Evolutionary conservation across 1,140 invertebrate genomes (phyloP).

Genomic region (Scaptomyza pallida): DNA sequence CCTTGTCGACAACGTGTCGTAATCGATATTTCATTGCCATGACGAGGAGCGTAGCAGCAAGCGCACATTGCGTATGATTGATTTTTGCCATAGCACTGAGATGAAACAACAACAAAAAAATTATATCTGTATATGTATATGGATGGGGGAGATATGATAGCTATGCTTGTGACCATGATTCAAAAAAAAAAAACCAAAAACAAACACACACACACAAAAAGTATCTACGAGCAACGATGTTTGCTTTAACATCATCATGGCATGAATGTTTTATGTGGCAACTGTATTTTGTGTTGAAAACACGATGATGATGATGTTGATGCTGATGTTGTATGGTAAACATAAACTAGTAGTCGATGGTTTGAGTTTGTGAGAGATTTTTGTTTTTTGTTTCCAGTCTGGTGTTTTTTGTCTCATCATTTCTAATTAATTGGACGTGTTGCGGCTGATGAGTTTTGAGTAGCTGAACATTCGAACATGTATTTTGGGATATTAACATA

Average conservation of each 20-base stretch:
- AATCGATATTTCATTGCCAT: conserved; percentile 77
- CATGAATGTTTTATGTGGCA: conserved; percentile 23
- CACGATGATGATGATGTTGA: conserved; percentile 19
- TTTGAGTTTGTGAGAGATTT: not conserved
- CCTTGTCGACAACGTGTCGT: conserved; percentile 60
- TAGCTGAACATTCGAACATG: not conserved
- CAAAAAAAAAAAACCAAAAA: conserved; percentile 23
- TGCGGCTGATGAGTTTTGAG: not conserved
- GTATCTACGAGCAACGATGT: conserved; percentile 6
- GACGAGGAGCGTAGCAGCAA: conserved; percentile 37
- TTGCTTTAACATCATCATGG: conserved; percentile 2
- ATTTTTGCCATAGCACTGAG: conserved; percentile 49
- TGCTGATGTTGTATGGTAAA: conserved; percentile 18
- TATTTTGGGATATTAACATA: not conserved
- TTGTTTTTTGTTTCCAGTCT: not conserved
- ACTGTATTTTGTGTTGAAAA: conserved; percentile 21
- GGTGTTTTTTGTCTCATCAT: conserved; percentile 5
- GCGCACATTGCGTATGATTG: conserved; percentile 75
- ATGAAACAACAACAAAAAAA: conserved; percentile 30
- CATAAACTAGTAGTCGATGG: not conserved
- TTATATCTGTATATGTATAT: conserved; percentile 3
- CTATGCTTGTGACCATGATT: conserved; percentile 31
- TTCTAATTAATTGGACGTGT: conserved; percentile 17
- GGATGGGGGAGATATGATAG: conserved; percentile 8
- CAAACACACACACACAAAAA: not conserved